Percentiles rank a stretch among this genome's conserved stretches.
Conservation (phyloP, 2,888 invertebrate species). For the Tricholauxania praeusta region DNA sequence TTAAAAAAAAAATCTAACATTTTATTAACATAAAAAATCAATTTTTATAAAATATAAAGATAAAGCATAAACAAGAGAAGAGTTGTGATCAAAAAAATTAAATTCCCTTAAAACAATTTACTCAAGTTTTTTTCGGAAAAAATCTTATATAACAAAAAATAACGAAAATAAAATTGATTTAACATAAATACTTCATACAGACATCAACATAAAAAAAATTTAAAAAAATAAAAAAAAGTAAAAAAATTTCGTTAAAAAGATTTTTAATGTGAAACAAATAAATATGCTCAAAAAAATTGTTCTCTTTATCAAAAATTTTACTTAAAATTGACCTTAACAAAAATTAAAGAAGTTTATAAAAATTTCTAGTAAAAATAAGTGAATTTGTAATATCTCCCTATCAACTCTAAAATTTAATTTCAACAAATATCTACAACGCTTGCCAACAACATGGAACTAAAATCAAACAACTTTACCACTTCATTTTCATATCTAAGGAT, state of each 20-base stretch:
- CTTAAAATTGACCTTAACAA: not conserved
- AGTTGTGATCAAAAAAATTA: too few species aligned
- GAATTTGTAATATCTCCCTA: not conserved
- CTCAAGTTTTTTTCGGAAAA: too few species aligned
- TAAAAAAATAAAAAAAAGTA: not conserved
- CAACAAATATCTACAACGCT: not conserved
- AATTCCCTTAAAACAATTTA: too few species aligned
- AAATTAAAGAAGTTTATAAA: not conserved
- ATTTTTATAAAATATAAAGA: not conserved
- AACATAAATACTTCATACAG: not conserved
- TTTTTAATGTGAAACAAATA: too few species aligned
- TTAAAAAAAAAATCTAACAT: too few species aligned
- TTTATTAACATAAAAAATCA: too few species aligned
- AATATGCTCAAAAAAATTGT: not conserved
- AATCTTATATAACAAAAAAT: not conserved
- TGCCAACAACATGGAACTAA: conserved; percentile 5
- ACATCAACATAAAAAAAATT: not conserved
- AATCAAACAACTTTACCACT: not conserved
- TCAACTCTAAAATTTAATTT: not conserved
- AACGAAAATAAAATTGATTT: not conserved
- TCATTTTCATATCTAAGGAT: not conserved
- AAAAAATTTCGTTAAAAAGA: too few species aligned
- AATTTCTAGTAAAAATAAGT: not conserved
- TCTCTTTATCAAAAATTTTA: not conserved
- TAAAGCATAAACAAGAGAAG: not conserved